phyloP scores from a whole-genome alignment of 2,113 vertebrate genomes.

The Arenaria interpres region DNA sequence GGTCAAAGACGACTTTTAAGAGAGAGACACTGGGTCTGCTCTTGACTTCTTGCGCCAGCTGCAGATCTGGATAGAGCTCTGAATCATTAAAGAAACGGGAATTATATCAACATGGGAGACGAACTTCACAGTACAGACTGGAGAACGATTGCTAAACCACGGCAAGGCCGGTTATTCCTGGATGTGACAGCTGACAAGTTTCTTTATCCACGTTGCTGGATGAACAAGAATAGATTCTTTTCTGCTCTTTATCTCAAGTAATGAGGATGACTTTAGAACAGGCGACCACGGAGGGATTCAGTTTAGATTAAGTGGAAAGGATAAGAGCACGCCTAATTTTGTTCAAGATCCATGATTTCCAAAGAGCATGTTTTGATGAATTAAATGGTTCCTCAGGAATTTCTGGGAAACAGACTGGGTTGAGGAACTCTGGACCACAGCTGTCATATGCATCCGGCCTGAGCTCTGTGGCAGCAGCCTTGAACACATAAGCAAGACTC shows the following conservation, averaged over 20 bases:
- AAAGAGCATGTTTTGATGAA: neutral
- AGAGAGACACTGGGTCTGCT: neutral
- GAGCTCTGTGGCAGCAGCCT: neutral
- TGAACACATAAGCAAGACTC: neutral
- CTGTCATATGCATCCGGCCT: rapidly evolving
- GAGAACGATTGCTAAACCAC: neutral
- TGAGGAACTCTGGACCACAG: neutral
- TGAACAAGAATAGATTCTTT: neutral
- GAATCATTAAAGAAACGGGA: slow-evolving; percentile 8
- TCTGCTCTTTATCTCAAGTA: slow-evolving; percentile 7
- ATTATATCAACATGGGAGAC: neutral
- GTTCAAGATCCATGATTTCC: neutral
- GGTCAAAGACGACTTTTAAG: neutral
- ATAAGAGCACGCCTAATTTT: neutral
- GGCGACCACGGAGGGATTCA: neutral
- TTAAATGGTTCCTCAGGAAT: neutral
- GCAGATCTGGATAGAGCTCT: neutral
- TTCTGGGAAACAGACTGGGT: neutral
- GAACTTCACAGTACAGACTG: neutral
- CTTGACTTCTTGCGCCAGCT: neutral
- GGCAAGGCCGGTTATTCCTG: slow-evolving; percentile 14
- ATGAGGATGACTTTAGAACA: neutral
- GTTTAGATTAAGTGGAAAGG: neutral
- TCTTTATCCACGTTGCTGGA: neutral
- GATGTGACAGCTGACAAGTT: neutral